Base-by-base conservation (phyloP, 2,888 invertebrate genomes). In the Aproaerema taeniolella region DNA sequence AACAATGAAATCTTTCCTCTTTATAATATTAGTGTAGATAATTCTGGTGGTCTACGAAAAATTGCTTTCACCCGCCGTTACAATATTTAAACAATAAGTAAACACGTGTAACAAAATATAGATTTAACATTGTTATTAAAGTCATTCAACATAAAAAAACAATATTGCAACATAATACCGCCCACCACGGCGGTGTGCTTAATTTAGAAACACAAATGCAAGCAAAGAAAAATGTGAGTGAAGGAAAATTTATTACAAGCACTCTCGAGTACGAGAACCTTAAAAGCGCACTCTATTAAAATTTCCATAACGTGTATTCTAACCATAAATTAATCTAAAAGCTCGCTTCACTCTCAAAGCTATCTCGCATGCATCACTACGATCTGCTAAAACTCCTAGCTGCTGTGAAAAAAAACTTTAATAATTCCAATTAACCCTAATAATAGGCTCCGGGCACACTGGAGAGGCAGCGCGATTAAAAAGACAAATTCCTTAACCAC, bases 361-460 rank as follows among this genome's bases (percentile, higher is more conserved):
- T 72, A 75, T 75, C 70, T 68, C 55, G 61, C 59, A 61, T 55
- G 70, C 74, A 74, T 72, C 76, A 70, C 67, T 64, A 65, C 68
- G 58, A 70, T 75, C 75, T 66, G 76, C 75, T 76, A 75, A 76
- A 77, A 79, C 66, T 74, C 66, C 67, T 73, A 70, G 73, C 61
- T 69, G 69, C 68, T 50, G 59, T 68, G 65, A 77, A 85, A 80
- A 76, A 78, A 75, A 74, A 66, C 72, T 72, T 72, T 80, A 81
- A 83, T 83, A 77, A 83, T 86, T 82, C 80, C 83, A 85, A 86
- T 85, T 83, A 85, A 80, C 76, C 81, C 74, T 85, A 85, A 86
- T 86, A 85, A 85, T 77, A 85, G 83, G 76, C 77, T 64, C 62
- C 50, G 60, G 68, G 74, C 69, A 63, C 61, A 68, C 58, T 69